phyloP scores from a whole-genome alignment of 2,888 invertebrate species.

The Crossocerus cetratus region DNA sequence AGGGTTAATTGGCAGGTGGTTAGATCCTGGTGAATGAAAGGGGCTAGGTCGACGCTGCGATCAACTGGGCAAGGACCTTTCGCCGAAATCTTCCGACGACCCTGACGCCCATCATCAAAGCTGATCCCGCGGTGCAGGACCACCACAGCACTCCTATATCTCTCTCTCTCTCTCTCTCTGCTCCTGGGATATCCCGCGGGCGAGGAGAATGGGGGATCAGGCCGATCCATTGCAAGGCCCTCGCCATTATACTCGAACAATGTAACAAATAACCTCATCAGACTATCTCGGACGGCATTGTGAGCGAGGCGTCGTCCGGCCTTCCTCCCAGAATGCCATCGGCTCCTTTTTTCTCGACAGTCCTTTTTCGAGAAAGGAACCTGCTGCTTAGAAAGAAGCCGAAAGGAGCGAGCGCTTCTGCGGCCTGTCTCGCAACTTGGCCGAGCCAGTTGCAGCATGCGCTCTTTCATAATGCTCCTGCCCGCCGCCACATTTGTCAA shows the following conservation, averaged over 20 bases:
- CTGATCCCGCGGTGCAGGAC: slow-evolving; percentile 24
- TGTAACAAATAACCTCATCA: slow-evolving; percentile 71
- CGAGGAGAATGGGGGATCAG: slow-evolving; percentile 49
- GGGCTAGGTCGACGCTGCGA: not conserved
- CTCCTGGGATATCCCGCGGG: slow-evolving; percentile 54
- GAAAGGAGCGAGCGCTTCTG: slow-evolving; percentile 11
- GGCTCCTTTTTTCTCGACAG: slow-evolving; percentile 18
- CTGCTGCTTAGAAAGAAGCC: slow-evolving; percentile 22
- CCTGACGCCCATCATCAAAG: slow-evolving; percentile 54
- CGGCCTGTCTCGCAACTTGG: slow-evolving; percentile 17
- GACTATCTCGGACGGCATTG: slow-evolving; percentile 65
- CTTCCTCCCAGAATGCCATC: slow-evolving; percentile 54
- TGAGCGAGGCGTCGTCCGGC: slow-evolving; percentile 52
- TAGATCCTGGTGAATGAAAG: not conserved
- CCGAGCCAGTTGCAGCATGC: not conserved
- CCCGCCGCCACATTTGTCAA: slow-evolving; percentile 29
- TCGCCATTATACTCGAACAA: slow-evolving; percentile 67
- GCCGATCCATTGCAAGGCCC: slow-evolving; percentile 57
- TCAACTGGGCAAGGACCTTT: slow-evolving; percentile 6
- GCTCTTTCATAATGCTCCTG: slow-evolving; percentile 41
- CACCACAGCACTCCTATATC: too few species aligned
- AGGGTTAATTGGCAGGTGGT: slow-evolving; percentile 2
- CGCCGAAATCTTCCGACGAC: slow-evolving; percentile 38
- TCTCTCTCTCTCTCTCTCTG: too few species aligned
- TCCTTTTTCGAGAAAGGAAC: slow-evolving; percentile 41